Percentiles rank a stretch among this genome's conserved stretches.
phyloP scores from a whole-genome alignment of 2,888 invertebrate species.

The Thereva unica region DNA sequence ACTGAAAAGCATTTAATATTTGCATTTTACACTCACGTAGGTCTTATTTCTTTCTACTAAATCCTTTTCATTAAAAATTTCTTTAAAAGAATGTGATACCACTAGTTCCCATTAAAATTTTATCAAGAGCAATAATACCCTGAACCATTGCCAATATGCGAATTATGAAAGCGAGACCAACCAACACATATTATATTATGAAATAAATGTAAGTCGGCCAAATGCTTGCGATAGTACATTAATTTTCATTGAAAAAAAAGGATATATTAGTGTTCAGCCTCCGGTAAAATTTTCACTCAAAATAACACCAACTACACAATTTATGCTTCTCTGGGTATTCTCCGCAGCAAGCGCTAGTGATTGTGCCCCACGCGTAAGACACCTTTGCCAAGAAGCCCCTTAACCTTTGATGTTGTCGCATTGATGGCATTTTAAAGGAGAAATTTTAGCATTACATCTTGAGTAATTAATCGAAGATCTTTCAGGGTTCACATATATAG shows the following conservation, averaged over 20 bases:
- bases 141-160: slow-evolving; percentile 4
- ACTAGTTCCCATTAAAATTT: background rate
- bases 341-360: background rate
- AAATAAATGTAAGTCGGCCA: slow-evolving; percentile 14
- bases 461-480: background rate
- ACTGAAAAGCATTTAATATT: no score
- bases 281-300: slow-evolving; percentile 7
- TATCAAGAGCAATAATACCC: background rate
- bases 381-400: slow-evolving; percentile 20
- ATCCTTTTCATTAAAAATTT: no score
- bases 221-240: slow-evolving; percentile 9
- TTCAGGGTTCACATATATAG: no score
- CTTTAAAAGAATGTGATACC: no score
- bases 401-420: slow-evolving; percentile 23
- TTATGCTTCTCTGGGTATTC: slow-evolving; percentile 1
- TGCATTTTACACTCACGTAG: no score
- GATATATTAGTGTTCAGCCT: background rate
- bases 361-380: slow-evolving; percentile 13
- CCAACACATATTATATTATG: background rate
- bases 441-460: no score
- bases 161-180: slow-evolving; percentile 4
- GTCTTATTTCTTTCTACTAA: no score
- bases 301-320: slow-evolving; percentile 6
- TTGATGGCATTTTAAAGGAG: slow-evolving; percentile 5
- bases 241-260: slow-evolving; percentile 23